Evolutionary conservation across 2,888 invertebrate species (phyloP), one percentile per base, ranked within the genome.

Genomic region (Rhorus exstirpatorius): DNA sequence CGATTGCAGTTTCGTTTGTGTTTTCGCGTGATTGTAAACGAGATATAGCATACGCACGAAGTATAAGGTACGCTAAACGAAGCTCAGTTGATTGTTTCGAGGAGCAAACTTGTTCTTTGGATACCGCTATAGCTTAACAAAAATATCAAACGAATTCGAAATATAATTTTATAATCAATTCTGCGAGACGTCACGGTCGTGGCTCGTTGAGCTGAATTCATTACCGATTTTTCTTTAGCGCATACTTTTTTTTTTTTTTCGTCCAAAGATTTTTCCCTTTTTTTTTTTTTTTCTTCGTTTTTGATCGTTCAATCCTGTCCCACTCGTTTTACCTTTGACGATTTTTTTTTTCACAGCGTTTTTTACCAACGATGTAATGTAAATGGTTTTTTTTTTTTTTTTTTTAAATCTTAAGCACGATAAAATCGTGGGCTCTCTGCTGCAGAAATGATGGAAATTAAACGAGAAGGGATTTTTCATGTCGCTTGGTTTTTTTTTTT

Each of bases 51-150:
- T 82, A 82, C 71, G 80, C 74, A 72, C 61, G 10, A 78, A 79
- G 41, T 84, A 81, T 84, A n/a, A n/a, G n/a, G 86, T 88, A 88
- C 88, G 89, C 90, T 92, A 92, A 91, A 89, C 89, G 88, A 92
- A 92, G 92, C 92, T 92, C 91, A 89, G 89, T 90, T 92, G 90
- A 91, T 92, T 92, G 91, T 91, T 91, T 90, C 86, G n/a, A 87
- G 89, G 89, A 90, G 85, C 84, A 81, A 80, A 74, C 81, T 84
- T 85, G 63, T 79, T 70, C 46, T 71, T 60, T 60, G 70, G 31
- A 80, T 41, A 80, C n/a, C 63, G 44, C 60, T 75, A 80, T n/a
- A 46, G 53, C 24, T 81, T 77, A 81, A 67, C 74, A 71, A 72
- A 74, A 74, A 83, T n/a, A n/a, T n/a, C 76, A 78, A 84, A 80